Conservation (phyloP, 2,113 vertebrate species). For the Mus spicilegus region DNA sequence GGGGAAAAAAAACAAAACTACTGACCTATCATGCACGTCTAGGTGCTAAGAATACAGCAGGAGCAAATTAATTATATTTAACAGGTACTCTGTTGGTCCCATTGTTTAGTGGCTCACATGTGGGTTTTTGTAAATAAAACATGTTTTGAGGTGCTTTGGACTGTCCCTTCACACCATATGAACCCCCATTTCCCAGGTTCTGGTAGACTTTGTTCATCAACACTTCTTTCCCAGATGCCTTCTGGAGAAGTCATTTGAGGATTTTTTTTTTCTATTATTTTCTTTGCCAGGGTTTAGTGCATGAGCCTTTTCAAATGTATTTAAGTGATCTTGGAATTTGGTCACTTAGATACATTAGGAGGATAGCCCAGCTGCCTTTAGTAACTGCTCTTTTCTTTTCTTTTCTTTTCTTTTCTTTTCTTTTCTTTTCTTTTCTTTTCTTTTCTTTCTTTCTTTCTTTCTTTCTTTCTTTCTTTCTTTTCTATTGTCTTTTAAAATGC, state of each 20-base stretch:
- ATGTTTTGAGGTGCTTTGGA: neutral
- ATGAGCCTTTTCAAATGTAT: constrained; percentile 43
- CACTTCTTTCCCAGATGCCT: neutral
- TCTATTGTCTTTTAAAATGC: constrained; percentile 51
- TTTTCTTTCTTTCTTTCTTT: neutral
- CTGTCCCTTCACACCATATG: neutral
- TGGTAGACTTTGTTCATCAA: neutral
- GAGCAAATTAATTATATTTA: constrained; percentile 12
- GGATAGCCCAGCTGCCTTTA: constrained; percentile 36
- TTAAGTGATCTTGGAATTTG: constrained; percentile 45
- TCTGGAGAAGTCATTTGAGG: constrained; percentile 8
- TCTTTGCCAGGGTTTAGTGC: constrained; percentile 43
- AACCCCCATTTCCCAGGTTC: neutral
- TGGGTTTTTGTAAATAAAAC: neutral
- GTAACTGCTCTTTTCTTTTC: neutral
- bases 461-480: neutral
- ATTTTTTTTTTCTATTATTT: constrained; percentile 36
- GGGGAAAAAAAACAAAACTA: neutral
- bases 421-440: too few species aligned
- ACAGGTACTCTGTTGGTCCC: neutral
- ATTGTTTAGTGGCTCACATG: neutral
- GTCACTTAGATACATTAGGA: constrained; percentile 27
- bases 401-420: neutral
- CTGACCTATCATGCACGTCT: neutral
- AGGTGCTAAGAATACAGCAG: neutral